Evolutionary conservation across 2,888 invertebrate species (phyloP).

Genomic region (Brachyptera risi): DNA sequence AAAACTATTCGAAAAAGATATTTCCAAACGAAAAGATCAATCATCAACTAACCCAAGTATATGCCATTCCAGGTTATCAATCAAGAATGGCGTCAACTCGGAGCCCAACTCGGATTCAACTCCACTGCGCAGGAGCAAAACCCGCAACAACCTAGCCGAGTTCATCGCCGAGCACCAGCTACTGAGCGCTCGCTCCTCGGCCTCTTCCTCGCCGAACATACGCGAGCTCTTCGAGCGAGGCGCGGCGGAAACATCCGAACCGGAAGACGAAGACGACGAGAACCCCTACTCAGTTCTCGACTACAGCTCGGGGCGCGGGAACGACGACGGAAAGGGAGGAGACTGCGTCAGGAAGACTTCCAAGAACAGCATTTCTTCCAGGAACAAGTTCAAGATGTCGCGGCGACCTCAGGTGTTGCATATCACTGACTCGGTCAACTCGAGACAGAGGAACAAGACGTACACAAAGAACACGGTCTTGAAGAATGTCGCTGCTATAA

Average conservation of each 20-base stretch:
- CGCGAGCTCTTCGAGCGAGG: slow-evolving; percentile 11
- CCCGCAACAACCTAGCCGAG: slow-evolving; percentile 19
- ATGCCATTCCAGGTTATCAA: too few relatives aligned
- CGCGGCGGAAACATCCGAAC: background rate
- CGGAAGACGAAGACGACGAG: too few relatives aligned
- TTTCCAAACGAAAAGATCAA: too few relatives aligned
- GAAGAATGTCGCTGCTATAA: background rate
- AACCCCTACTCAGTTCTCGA: slow-evolving; percentile 9
- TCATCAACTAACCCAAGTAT: too few relatives aligned
- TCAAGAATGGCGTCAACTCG: too few relatives aligned
- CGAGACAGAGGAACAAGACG: slow-evolving; percentile 3
- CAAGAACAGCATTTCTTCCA: background rate
- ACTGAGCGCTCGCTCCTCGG: background rate
- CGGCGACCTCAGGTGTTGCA: slow-evolving; percentile 44
- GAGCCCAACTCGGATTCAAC: background rate
- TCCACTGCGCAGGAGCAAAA: slow-evolving; percentile 2
- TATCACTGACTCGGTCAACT: slow-evolving; percentile 39
- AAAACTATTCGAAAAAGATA: too few relatives aligned
- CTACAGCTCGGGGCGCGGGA: background rate
- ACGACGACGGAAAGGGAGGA: background rate
- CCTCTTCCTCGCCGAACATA: slow-evolving; percentile 1
- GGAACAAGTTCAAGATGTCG: slow-evolving; percentile 40
- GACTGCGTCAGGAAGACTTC: background rate
- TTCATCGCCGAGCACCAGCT: slow-evolving; percentile 18
- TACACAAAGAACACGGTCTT: slow-evolving; percentile 16